Evolutionary conservation across 2,797 vertebrate genomes (phyloP).

Genomic region (Rallus crepitans): DNA sequence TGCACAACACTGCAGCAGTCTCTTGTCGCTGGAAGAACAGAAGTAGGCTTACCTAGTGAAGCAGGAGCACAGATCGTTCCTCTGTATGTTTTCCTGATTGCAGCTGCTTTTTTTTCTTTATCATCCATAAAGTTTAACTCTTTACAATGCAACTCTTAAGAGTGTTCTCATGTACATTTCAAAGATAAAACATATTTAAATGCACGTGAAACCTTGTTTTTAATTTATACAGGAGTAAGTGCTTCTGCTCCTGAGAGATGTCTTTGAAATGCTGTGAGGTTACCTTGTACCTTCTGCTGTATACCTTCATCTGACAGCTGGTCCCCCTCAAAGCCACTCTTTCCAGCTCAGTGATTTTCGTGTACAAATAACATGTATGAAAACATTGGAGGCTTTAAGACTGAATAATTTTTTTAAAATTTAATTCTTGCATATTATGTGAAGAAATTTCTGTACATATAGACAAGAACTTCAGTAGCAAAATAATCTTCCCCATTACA

Average conservation of each 20-base stretch:
- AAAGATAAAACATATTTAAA: constrained; percentile 21
- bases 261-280: constrained; percentile 18
- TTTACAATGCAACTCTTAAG: constrained; percentile 25
- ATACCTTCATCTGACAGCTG: neutral
- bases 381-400: neutral
- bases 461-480: neutral
- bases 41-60: neutral
- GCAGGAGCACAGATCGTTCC: neutral
- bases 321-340: neutral
- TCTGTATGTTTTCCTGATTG: neutral
- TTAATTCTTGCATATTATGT: neutral
- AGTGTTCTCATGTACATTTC: neutral
- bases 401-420: too few species aligned
- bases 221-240: neutral
- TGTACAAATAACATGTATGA: neutral
- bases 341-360: neutral
- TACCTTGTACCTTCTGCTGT: neutral
- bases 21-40: neutral
- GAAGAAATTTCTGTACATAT: neutral
- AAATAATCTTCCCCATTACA: neutral
- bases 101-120: neutral
- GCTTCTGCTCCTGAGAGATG: neutral
- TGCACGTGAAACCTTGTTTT: constrained; percentile 8
- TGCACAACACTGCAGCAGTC: neutral
- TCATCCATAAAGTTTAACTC: neutral